A percentile compares a stretch with the other conserved stretches of the same genome.
phyloP scores from a whole-genome alignment of 1,140 invertebrate genomes.

The Eueides isabella region DNA sequence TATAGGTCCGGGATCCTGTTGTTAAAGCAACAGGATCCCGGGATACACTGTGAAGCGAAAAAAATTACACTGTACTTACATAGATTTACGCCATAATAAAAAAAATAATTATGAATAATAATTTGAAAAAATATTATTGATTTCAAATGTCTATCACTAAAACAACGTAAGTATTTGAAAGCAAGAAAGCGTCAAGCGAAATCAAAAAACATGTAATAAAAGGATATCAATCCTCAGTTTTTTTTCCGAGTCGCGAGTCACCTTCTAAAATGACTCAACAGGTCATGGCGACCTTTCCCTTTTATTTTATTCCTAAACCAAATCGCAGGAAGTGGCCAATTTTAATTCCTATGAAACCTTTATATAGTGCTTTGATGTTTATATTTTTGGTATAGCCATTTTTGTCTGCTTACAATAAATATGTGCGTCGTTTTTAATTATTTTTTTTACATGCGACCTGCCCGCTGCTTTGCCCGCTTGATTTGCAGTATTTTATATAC shows the following conservation, averaged over 20 bases:
- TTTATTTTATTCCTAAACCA: conserved; percentile 62
- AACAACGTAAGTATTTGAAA: neutral
- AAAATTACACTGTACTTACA: too few relatives aligned
- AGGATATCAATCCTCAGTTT: conserved; percentile 17
- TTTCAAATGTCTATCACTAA: neutral
- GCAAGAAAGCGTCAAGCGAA: neutral
- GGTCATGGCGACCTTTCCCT: conserved; percentile 64
- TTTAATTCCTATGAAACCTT: conserved; percentile 65
- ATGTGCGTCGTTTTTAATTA: neutral
- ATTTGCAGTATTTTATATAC: too few relatives aligned
- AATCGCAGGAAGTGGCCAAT: conserved; percentile 74
- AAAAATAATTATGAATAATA: too few relatives aligned
- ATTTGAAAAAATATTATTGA: too few relatives aligned
- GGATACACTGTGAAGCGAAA: too few relatives aligned
- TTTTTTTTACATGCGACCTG: too few relatives aligned
- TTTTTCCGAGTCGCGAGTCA: conserved; percentile 39
- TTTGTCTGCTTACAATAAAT: neutral
- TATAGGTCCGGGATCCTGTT: too few relatives aligned
- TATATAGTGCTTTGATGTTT: conserved; percentile 38
- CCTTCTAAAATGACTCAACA: conserved; percentile 49
- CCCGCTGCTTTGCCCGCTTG: too few relatives aligned
- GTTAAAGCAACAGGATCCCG: too few relatives aligned
- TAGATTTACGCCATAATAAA: too few relatives aligned
- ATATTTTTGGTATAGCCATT: neutral
- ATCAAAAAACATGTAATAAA: neutral